Conservation (phyloP, 2,797 vertebrate genomes). For the Phoxinus dragarum region DNA sequence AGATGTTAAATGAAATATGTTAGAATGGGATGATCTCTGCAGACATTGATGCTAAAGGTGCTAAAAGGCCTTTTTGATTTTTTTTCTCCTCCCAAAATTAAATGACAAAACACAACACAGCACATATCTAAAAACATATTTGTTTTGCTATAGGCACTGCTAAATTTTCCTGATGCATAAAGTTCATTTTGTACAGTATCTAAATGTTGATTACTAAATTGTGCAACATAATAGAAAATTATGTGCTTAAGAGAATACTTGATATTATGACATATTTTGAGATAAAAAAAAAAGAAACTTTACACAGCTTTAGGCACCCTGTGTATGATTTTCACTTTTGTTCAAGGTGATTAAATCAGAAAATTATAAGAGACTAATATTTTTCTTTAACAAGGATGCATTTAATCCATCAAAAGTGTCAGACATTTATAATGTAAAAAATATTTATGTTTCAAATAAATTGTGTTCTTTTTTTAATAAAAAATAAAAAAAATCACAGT, state of each 20-base stretch:
- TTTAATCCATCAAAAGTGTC: background rate
- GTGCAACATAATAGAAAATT: background rate
- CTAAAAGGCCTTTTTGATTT: background rate
- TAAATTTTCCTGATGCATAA: background rate
- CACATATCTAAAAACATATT: background rate
- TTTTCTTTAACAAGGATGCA: background rate
- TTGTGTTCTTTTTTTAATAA: background rate
- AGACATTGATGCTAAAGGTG: background rate
- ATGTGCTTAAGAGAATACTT: background rate
- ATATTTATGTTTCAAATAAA: background rate
- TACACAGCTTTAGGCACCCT: background rate
- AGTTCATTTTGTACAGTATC: background rate
- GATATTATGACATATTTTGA: background rate
- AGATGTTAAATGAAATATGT: slow-evolving; percentile 24
- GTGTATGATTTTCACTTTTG: background rate
- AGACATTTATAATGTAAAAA: background rate
- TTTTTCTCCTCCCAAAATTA: background rate
- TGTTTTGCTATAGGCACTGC: background rate
- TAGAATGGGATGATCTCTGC: background rate
- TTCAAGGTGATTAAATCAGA: background rate
- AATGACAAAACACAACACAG: background rate
- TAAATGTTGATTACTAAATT: background rate
- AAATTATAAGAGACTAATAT: background rate
- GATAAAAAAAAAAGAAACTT: background rate
- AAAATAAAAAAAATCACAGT: background rate